Evolutionary conservation across 2,888 invertebrate species (phyloP).

Genomic region (Stramonita haemastoma): DNA sequence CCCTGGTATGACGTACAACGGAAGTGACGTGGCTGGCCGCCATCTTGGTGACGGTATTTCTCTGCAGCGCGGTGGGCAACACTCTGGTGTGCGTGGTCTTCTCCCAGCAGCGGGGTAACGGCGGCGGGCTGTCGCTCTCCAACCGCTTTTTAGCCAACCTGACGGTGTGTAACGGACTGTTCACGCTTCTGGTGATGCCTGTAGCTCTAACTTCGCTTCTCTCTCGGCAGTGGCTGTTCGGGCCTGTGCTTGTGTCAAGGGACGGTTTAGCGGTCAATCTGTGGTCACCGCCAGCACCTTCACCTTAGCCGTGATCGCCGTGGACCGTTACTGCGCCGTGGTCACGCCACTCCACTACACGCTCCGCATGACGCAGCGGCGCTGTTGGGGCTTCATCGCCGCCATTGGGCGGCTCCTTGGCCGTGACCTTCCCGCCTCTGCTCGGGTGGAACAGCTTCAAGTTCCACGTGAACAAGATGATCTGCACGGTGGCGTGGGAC

Average conservation of each 20-base stretch:
- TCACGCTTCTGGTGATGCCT: conserved; percentile 78
- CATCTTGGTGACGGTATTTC: conserved; percentile 60
- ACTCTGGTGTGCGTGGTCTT: conserved; percentile 86
- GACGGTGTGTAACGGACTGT: conserved; percentile 79
- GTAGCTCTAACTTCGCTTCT: conserved; percentile 76
- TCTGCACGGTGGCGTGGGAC: conserved; percentile 70
- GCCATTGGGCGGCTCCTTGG: conserved; percentile 77
- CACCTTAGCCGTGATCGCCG: conserved; percentile 82
- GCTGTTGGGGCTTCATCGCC: conserved; percentile 77
- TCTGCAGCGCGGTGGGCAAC: conserved; percentile 84
- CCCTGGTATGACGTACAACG: conserved; percentile 33
- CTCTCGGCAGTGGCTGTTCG: conserved; percentile 70
- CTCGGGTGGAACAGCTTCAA: conserved; percentile 71
- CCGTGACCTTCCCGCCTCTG: conserved; percentile 76
- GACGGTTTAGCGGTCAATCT: conserved; percentile 82
- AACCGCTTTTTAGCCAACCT: conserved; percentile 84
- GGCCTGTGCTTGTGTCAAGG: conserved; percentile 78
- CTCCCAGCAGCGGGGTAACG: conserved; percentile 84
- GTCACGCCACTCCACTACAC: conserved; percentile 84
- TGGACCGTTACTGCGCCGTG: conserved; percentile 84
- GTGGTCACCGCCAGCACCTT: conserved; percentile 81
- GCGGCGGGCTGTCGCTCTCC: conserved; percentile 83
- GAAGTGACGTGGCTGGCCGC: conserved; percentile 58
- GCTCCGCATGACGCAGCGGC: conserved; percentile 79
- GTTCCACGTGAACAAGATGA: conserved; percentile 67